Evolutionary conservation across 2,888 invertebrate species (phyloP), one percentile per base, ranked within the genome.

Genomic region (Hecatera dysodea): DNA sequence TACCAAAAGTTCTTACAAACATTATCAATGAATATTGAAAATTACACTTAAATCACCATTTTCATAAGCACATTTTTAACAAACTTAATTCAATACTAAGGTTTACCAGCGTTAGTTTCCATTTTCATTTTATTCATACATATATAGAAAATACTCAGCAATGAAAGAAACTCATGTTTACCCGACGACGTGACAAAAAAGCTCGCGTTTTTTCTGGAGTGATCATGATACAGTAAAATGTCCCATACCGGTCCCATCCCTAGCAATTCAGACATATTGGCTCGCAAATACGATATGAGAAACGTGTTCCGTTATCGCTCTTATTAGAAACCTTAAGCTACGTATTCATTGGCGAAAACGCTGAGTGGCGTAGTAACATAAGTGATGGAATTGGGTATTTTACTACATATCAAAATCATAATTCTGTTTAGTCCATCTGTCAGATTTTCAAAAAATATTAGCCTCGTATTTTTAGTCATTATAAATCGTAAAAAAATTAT

Each of bases 261-360:
- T 42, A 70, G 77, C 85, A 77, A 85, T 83, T 80, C 70, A 83
- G 72, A 80, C 72, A 85, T 85, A 83, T 83, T 83, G 83, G 73
- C 81, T 69, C 80, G 67, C 77, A 76, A 72, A 73, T 82, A 80
- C 77, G 73, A 77, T 77, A 83, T 83, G 82, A 85, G 81, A 83
- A 82, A 83, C 82, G 82, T 83, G 81, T 83, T 78, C 66, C 46
- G 67, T 74, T 70, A 70, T 74, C 76, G 72, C 61, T 70, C 72
- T 83, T 76, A 81, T 75, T 79, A 83, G 57, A 75, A 66, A 70
- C 52, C 65, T 79, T 70, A 76, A 12, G 63, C 24, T 17, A 8
- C 24, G 57, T 59, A 19, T 11, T 39, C 39, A 59, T 59, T 59
- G 57, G 57, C 19, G 17, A 19, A 57, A 39, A n/a, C n/a, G n/a